Conservation (phyloP, 1,140 invertebrate species). For the Bombus terrestris region DNA sequence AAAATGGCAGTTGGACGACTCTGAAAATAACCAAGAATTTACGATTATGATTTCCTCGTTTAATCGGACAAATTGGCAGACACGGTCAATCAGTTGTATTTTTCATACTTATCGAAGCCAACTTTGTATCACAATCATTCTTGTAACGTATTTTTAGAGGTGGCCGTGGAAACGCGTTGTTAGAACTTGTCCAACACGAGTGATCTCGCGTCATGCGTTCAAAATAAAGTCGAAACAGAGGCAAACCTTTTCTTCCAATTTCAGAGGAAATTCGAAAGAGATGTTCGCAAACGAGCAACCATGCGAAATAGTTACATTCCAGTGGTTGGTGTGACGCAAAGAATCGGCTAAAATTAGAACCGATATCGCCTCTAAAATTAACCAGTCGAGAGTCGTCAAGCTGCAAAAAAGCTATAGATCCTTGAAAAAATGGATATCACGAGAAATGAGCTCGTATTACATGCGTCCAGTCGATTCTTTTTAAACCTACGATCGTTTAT, state of each 20-base stretch:
- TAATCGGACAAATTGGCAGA: background rate
- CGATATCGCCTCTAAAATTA: conserved; percentile 62
- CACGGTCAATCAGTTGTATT: background rate
- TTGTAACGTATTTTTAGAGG: conserved; percentile 20
- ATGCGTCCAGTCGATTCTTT: too few relatives aligned
- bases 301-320: conserved; percentile 28
- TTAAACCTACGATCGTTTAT: background rate
- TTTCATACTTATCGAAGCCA: background rate
- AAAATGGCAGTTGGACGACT: conserved; percentile 2
- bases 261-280: background rate
- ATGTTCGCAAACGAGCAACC: background rate
- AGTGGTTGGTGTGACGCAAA: conserved; percentile 45
- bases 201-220: background rate
- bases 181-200: background rate
- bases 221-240: conserved; percentile 4
- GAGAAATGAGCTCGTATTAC: conserved; percentile 27
- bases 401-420: conserved; percentile 1
- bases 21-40: conserved; percentile 40
- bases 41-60: background rate
- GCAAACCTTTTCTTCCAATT: background rate
- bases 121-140: background rate
- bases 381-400: conserved; percentile 25
- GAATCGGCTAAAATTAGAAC: conserved; percentile 57
- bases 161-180: background rate
- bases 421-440: background rate